These are phyloP conservation scores for Bungarus multicinctus DNA, from an alignment of 2,113 vertebrate species.

Conservation along the genomic window DNA sequence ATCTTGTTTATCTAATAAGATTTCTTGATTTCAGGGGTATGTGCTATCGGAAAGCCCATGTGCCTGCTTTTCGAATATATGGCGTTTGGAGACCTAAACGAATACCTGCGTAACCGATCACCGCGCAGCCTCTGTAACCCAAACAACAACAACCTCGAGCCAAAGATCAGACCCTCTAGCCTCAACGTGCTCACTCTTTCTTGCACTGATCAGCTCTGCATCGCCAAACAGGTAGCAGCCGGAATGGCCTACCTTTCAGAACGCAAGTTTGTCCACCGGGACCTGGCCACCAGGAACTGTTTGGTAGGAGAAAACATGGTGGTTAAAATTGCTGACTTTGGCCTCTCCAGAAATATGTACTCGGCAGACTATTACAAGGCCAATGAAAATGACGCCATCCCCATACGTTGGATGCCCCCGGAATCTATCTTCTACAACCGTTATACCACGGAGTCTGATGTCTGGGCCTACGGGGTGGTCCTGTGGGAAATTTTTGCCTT, in stretches of 20 bases:
- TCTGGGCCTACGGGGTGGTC: conserved; percentile 96
- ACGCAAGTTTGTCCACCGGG: conserved; percentile 96
- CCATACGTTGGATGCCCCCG: conserved; percentile 98
- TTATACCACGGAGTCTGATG: conserved; percentile 94
- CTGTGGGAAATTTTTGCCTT: conserved; percentile 98
- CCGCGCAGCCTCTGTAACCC: conserved; percentile 75
- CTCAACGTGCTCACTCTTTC: conserved; percentile 67
- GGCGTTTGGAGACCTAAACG: conserved; percentile 93
- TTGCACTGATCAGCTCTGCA: conserved; percentile 84
- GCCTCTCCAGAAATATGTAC: conserved; percentile 96
- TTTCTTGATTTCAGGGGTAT: conserved; percentile 79
- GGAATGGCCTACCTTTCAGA: conserved; percentile 97
- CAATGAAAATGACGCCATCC: conserved; percentile 93
- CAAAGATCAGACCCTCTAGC: conserved; percentile 64
- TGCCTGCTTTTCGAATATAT: conserved; percentile 98
- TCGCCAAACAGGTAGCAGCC: conserved; percentile 90
- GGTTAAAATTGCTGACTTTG: conserved; percentile 97
- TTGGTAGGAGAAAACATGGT: conserved; percentile 91
- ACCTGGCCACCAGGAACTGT: conserved; percentile 95
- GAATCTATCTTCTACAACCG: conserved; percentile 99
- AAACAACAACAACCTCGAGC: conserved; percentile 69
- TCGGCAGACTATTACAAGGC: conserved; percentile 98
- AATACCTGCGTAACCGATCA: conserved; percentile 85
- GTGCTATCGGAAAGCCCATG: conserved; percentile 96
- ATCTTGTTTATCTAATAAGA: neutral